These are phyloP conservation scores for Diorhabda sublineata DNA, from an alignment of 1,140 invertebrate genomes.

Conservation along the genomic window DNA sequence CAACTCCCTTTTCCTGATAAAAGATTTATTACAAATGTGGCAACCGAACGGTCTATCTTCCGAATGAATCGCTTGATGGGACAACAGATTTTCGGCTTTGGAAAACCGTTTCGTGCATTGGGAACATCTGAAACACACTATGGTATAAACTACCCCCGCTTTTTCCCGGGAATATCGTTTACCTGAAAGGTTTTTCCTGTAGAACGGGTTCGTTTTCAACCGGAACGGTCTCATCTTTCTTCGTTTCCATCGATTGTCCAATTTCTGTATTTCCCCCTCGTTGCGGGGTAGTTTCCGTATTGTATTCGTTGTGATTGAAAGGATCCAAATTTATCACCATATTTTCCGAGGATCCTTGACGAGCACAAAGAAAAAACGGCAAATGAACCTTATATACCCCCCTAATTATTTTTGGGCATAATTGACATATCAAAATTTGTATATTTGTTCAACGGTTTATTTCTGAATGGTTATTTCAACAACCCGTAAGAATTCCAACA, in stretches of 20 bases:
- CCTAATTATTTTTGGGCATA: too few species aligned
- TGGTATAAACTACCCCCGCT: too few species aligned
- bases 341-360: conserved; percentile 43
- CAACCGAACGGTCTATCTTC: conserved; percentile 48
- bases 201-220: too few species aligned
- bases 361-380: too few species aligned
- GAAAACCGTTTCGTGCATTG: conserved; percentile 54
- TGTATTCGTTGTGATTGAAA: conserved; percentile 46
- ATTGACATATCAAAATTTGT: too few species aligned
- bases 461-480: too few species aligned
- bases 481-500: too few species aligned
- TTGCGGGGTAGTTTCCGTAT: conserved; percentile 24
- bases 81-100: conserved; percentile 40
- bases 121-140: conserved; percentile 45
- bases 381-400: too few species aligned
- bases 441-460: too few species aligned
- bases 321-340: conserved; percentile 58
- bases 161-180: background rate
- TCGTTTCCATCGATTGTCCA: conserved; percentile 22
- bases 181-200: background rate
- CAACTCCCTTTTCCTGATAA: conserved; percentile 59
- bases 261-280: conserved; percentile 14
- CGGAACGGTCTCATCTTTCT: background rate
- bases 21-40: conserved; percentile 59
- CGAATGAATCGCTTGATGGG: conserved; percentile 37